Evolutionary conservation across 2,888 invertebrate genomes (phyloP).

Genomic region (Dynastes maya): DNA sequence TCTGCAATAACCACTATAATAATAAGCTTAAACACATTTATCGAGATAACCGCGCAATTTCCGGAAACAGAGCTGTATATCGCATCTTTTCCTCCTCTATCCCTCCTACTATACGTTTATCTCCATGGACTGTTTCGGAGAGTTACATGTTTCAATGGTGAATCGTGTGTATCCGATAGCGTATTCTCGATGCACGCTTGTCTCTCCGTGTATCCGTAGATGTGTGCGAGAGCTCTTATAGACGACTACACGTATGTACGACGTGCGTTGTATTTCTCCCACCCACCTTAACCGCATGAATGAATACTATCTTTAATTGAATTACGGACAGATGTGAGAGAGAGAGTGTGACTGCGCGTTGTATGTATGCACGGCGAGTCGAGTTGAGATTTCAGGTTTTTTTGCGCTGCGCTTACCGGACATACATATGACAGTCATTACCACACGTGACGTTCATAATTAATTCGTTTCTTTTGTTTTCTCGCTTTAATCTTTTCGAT

Average conservation of each 20-base stretch:
- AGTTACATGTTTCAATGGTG: not conserved
- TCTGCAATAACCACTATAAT: too few relatives aligned
- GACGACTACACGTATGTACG: not conserved
- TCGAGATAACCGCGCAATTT: too few relatives aligned
- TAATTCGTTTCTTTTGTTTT: conserved; percentile 31
- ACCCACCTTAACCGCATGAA: conserved; percentile 55
- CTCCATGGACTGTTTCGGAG: not conserved
- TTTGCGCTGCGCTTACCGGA: conserved; percentile 28
- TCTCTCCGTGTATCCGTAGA: not conserved
- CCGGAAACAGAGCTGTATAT: not conserved
- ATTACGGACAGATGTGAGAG: conserved; percentile 51
- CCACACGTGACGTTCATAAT: conserved; percentile 48
- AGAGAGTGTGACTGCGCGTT: not conserved
- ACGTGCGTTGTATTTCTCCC: conserved; percentile 34
- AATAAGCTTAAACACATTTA: too few relatives aligned
- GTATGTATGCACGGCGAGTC: not conserved
- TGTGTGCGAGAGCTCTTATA: not conserved
- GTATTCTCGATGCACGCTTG: not conserved
- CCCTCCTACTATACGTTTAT: not conserved
- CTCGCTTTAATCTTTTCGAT: conserved; percentile 5
- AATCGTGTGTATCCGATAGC: not conserved
- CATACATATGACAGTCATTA: conserved; percentile 44
- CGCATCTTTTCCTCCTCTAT: not conserved
- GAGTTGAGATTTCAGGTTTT: conserved; percentile 24
- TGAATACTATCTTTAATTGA: conserved; percentile 58